Evolutionary conservation across 2,113 vertebrate species (phyloP), one percentile per base, ranked within the genome.

Genomic region (Sula dactylatra): DNA sequence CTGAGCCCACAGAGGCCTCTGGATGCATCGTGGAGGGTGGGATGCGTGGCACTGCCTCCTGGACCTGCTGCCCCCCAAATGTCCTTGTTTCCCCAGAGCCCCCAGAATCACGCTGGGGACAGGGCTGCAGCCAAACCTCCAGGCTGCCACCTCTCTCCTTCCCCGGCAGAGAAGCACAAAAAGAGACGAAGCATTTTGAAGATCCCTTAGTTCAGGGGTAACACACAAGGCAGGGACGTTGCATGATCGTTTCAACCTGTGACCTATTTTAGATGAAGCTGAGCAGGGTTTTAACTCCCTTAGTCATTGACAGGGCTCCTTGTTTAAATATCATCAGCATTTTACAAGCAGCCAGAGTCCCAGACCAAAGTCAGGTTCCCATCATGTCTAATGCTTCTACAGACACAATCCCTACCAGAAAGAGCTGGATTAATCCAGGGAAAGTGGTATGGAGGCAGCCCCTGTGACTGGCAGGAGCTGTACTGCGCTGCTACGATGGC

Each of bases 51-150:
- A 6, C 9, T 24, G 62, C 40, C 18, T 9, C 38, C 84, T 13
- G 38, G 29, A 11, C 3, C 44, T 18, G 1, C 62, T 56, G 66
- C 13, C n/a, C 7, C 7, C 2, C 14, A 1, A 16, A 1, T 0
- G 7, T 7, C 50, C 67, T 9, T 24, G 18, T 6, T 4, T 27
- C 36, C 34, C 78, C 79, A 36, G n/a, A 47, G 10, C 40, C 11
- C 4, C 52, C 29, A 36, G 20, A 62, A 55, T 26, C 7, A 3
- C 14, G 36, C 7, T 0, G 0, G 42, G 11, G 19, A 47, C 55
- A 44, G 42, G 38, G 16, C 7, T 61, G 84, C 42, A 62, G 50
- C 61, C 38, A n/a, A 26, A 16, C 6, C 26, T 34, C 47, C 40
- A 6, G 19, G 18, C 36, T 55, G 17, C 2, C 24, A 12, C 44